Evolutionary conservation across 2,888 invertebrate genomes (phyloP), one percentile per base, ranked within the genome.

Genomic region (Helleia helle): DNA sequence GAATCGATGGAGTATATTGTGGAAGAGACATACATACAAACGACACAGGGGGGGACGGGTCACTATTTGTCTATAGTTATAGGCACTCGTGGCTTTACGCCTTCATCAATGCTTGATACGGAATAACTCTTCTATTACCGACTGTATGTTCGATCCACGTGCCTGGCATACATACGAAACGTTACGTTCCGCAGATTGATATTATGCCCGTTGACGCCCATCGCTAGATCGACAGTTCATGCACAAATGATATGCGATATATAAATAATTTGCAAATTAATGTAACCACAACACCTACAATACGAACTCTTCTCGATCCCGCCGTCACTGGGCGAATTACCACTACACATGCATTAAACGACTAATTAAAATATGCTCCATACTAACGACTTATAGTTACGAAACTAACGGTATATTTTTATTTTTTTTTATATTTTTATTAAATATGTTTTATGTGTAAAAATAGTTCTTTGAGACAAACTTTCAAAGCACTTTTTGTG

Each of bases 311-410:
- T 14, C 27, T 9, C 36, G 25, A 36, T 25, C 14, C 25, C 14
- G 36, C 36, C 36, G n/a, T 65, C 53, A 71, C 59, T 63, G 62
- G 63, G 65, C 66, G 56, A 64, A 66, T 71, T 75, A 79, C 63
- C 70, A 64, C 77, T 80, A 81, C 64, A 73, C 77, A 80, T 77
- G 77, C 74, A 81, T 73, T 79, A 76, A 76, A 75, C 61, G 55
- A 65, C 75, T 79, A 77, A 71, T 76, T 81, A 77, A 77, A 80
- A 77, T 80, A 80, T 71, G 65, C 62, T 73, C 62, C 73, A 53
- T 67, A 70, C 77, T 76, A 80, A 77, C 64, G 60, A 60, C 57
- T 69, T 77, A 79, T 60, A 67, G 64, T 74, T 77, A 79, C 56
- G 55, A 75, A 76, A 75, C 81, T 83, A 77, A 77, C 71, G 65